phyloP scores from a whole-genome alignment of 1,140 invertebrate genomes.

The Drosophila pandora region DNA sequence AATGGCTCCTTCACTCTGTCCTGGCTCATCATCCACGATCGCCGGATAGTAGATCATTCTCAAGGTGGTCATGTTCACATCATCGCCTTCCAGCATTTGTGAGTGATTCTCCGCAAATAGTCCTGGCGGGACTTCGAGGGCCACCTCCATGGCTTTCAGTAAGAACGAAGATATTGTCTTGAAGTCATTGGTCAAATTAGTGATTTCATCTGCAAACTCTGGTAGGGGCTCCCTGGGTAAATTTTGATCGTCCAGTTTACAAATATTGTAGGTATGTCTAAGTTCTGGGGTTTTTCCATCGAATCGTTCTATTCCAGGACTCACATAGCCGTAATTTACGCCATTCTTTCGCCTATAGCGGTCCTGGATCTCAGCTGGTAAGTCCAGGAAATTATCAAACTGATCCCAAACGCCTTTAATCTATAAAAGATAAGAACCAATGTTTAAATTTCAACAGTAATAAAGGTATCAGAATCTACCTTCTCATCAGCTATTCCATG shows the following conservation, averaged over 20 bases:
- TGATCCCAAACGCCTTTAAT: constrained; percentile 87
- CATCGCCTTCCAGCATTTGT: constrained; percentile 85
- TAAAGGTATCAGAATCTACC: constrained; percentile 81
- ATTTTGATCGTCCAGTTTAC: constrained; percentile 85
- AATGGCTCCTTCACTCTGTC: constrained; percentile 84
- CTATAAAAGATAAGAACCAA: constrained; percentile 37
- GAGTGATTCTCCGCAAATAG: constrained; percentile 87
- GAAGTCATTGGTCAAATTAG: constrained; percentile 87
- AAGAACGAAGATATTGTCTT: constrained; percentile 87
- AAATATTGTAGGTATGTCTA: constrained; percentile 88
- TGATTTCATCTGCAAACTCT: constrained; percentile 86
- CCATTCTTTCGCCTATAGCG: constrained; percentile 85
- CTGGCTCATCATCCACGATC: constrained; percentile 85
- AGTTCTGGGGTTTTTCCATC: constrained; percentile 86
- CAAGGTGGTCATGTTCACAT: constrained; percentile 87
- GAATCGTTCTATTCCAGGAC: constrained; percentile 86
- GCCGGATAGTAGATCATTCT: constrained; percentile 88
- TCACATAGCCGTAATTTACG: constrained; percentile 87
- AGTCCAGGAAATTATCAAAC: constrained; percentile 88
- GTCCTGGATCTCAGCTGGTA: constrained; percentile 86
- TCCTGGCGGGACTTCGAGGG: constrained; percentile 69
- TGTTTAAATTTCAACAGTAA: constrained; percentile 11
- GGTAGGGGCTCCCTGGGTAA: constrained; percentile 88
- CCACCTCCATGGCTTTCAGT: constrained; percentile 87
- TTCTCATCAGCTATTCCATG: constrained; percentile 90